Evolutionary conservation across 2,113 vertebrate genomes (phyloP).

Genomic region (Onychorhynchus coronatus): DNA sequence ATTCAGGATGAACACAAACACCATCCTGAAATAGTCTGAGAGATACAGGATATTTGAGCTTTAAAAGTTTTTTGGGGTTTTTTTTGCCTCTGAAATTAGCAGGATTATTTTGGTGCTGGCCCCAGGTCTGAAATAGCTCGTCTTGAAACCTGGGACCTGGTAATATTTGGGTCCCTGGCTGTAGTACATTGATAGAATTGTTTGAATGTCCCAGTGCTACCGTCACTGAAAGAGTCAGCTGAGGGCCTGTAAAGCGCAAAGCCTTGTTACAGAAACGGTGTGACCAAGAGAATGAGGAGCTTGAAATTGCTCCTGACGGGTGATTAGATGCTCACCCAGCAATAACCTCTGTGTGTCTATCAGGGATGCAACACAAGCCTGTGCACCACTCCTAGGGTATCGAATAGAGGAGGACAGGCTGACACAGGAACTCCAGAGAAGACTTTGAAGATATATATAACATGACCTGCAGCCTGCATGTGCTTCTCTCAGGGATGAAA

Average conservation of each 20-base stretch:
- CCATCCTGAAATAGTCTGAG: background rate
- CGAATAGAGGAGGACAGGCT: background rate
- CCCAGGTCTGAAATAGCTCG: background rate
- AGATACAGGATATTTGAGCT: slow-evolving; percentile 3
- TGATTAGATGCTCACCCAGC: slow-evolving; percentile 3
- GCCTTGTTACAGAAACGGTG: background rate
- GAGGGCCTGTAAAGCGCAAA: background rate
- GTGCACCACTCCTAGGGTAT: background rate
- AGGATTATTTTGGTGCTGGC: slow-evolving; percentile 20
- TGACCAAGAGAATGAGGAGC: background rate
- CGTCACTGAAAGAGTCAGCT: background rate
- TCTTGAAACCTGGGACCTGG: background rate
- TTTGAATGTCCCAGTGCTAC: background rate
- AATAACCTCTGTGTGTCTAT: background rate
- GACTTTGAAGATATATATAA: background rate
- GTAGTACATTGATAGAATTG: background rate
- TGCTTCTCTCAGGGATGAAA: background rate
- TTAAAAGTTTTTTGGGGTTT: background rate
- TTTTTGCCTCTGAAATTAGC: slow-evolving; percentile 7
- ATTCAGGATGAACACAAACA: background rate
- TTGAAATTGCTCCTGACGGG: background rate
- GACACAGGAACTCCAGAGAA: background rate
- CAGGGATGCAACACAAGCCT: background rate
- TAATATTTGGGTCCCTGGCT: background rate
- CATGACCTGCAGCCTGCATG: background rate